phyloP scores from a whole-genome alignment of 2,113 vertebrate species.

The Columba livia region DNA sequence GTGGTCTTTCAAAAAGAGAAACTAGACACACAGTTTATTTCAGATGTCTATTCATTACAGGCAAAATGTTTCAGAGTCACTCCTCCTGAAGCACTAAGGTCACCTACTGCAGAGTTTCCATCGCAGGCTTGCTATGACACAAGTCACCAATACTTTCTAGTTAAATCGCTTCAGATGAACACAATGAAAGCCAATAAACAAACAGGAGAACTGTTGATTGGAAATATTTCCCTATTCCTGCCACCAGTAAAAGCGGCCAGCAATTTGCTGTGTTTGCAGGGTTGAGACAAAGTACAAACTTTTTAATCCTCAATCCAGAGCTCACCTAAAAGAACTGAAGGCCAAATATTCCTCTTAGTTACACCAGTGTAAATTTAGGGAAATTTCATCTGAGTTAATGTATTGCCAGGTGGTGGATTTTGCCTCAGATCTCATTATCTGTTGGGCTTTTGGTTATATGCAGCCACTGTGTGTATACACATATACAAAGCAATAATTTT shows the following conservation, averaged over 20 bases:
- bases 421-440: conserved; percentile 47
- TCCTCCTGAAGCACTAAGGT: background rate
- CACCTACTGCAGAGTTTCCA: background rate
- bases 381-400: conserved; percentile 4
- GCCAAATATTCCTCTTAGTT: conserved; percentile 5
- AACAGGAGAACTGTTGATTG: background rate
- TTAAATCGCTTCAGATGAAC: background rate
- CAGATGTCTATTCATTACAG: background rate
- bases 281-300: background rate
- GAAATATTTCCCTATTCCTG: background rate
- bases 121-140: background rate
- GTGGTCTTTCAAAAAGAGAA: background rate
- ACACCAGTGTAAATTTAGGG: conserved; percentile 32
- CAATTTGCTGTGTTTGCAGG: background rate
- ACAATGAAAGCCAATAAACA: background rate
- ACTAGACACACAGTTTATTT: background rate
- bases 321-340: conserved; percentile 5
- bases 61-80: background rate
- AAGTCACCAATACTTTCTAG: background rate
- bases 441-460: conserved; percentile 37
- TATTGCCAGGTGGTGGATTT: conserved; percentile 10
- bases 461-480: background rate
- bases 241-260: background rate
- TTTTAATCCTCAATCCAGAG: background rate
- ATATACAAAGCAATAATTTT: conserved; percentile 45